These are phyloP conservation scores for Euplexia lucipara DNA, from an alignment of 2,888 invertebrate genomes.

Conservation along the genomic window DNA sequence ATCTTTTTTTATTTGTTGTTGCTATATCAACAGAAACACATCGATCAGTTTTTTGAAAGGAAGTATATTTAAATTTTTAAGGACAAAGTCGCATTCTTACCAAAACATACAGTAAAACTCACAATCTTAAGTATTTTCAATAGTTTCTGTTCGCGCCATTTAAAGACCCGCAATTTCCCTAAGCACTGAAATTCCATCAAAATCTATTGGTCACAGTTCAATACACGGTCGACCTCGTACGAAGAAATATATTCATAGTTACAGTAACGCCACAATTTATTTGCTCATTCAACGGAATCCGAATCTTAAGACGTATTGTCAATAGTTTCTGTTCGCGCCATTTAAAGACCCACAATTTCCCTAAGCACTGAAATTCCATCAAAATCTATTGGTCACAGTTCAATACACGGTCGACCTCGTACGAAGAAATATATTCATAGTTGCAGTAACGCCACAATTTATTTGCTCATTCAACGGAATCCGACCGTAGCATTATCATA, in stretches of 20 bases:
- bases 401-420: slow-evolving; percentile 45
- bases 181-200: slow-evolving; percentile 26
- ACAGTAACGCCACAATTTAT: slow-evolving; percentile 73
- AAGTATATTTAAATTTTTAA: background rate
- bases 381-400: slow-evolving; percentile 49
- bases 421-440: slow-evolving; percentile 72
- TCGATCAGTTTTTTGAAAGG: too few species aligned
- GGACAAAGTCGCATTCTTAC: background rate
- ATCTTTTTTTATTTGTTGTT: too few species aligned
- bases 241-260: slow-evolving; percentile 72
- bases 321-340: background rate
- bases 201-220: slow-evolving; percentile 50
- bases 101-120: too few species aligned
- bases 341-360: slow-evolving; percentile 9
- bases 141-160: background rate
- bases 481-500: slow-evolving; percentile 75
- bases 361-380: slow-evolving; percentile 25
- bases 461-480: slow-evolving; percentile 68
- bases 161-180: slow-evolving; percentile 8
- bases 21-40: too few species aligned
- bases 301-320: slow-evolving; percentile 2
- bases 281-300: slow-evolving; percentile 67
- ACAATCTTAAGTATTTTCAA: too few species aligned
- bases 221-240: slow-evolving; percentile 48
- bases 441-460: slow-evolving; percentile 71